Evolutionary conservation across 2,113 vertebrate species (phyloP), one percentile per base, ranked within the genome.

Genomic region (Condylura cristata): DNA sequence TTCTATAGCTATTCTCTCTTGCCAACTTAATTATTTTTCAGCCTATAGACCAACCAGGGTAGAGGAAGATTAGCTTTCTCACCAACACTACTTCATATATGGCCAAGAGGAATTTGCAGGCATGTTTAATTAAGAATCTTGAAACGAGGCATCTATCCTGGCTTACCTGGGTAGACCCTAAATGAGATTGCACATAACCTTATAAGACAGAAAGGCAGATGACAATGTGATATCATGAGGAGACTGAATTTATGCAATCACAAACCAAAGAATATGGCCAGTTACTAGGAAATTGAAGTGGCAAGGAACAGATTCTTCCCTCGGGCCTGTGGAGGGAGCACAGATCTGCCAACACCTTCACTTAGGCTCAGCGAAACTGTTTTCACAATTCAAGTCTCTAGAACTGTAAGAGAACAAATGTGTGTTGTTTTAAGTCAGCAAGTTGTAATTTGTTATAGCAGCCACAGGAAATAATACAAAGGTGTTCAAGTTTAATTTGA

Each of bases 401-500:
- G 17, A 91, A 74, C 17, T 61, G 2, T 56, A 85, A 85, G 34
- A 90, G 41, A 74, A 78, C 68, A 85, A 81, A 46, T 44, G 4
- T 44, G 14, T 39, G 12, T 41, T 78, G 37, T 86, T 91, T 93
- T 76, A 87, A 88, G 28, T 24, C 39, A 63, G 12, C 18, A 24
- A 44, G 2, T 63, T 70, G 17, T 89, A 39, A 84, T 96, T 91
- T 94, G 11, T 72, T 90, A 44, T 6, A 93, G 53, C 14, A 80
- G 24, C 28, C 39, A 41, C 46, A 84, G n/a, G 18, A 89, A 89
- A 86, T 61, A 68, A 72, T 41, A 39, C 1, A 86, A 74, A 88
- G 4, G 0, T 78, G 11, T 80, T 71, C 14, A 92, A 58, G 20
- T 91, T 87, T 70, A 41, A 80, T 87, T 84, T 90, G 32, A 84